These are phyloP conservation scores for Passerina amoena DNA, from an alignment of 2,113 vertebrate species.

Conservation along the genomic window DNA sequence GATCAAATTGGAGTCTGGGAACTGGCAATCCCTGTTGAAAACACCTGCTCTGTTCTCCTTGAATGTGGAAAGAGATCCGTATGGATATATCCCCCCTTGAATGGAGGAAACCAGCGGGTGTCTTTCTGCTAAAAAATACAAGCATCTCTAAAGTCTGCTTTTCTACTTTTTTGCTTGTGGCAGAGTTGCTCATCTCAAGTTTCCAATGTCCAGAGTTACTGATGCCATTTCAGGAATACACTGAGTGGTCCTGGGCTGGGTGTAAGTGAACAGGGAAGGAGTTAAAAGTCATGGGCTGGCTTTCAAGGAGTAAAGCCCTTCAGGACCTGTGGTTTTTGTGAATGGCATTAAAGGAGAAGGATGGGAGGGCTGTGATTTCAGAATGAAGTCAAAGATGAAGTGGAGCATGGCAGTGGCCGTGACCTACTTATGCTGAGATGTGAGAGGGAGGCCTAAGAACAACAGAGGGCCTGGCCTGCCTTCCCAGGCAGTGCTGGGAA, in stretches of 20 bases:
- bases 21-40: background rate
- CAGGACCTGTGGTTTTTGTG: background rate
- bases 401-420: background rate
- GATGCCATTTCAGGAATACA: background rate
- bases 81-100: background rate
- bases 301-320: background rate
- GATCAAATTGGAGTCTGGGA: background rate
- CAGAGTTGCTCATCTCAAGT: background rate
- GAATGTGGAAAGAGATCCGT: background rate
- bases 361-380: background rate
- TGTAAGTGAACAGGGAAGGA: background rate
- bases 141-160: background rate
- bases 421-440: slow-evolving; percentile 24
- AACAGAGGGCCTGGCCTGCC: background rate
- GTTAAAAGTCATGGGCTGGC: background rate
- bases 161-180: background rate
- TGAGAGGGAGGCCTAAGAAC: background rate
- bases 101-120: background rate
- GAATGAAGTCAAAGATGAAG: slow-evolving; percentile 19
- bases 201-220: background rate
- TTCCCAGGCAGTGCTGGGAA: background rate
- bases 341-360: background rate
- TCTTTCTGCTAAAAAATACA: background rate
- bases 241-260: background rate
- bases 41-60: background rate